phyloP scores from a whole-genome alignment of 2,888 invertebrate genomes.

The Parapristionchus giblindavisi region DNA sequence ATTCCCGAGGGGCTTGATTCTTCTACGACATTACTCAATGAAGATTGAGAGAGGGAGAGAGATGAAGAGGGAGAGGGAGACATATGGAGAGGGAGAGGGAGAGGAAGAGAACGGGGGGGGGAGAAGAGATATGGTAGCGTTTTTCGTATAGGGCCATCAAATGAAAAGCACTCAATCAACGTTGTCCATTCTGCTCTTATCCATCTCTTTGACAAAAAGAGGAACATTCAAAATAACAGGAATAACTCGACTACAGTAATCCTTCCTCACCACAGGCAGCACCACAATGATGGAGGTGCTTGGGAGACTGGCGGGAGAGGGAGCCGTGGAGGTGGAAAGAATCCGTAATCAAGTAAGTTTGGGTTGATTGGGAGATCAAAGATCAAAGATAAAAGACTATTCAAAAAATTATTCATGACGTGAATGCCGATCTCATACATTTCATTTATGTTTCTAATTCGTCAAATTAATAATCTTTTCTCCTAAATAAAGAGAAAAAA shows the following conservation, averaged over 20 bases:
- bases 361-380: neutral
- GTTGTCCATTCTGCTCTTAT: too few species aligned
- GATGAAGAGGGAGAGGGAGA: conserved; percentile 10
- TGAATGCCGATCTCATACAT: too few species aligned
- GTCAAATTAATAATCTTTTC: too few species aligned
- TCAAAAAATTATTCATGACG: conserved; percentile 1
- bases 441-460: too few species aligned
- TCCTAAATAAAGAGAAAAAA: too few species aligned
- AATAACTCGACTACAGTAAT: too few species aligned
- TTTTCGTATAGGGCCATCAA: too few species aligned
- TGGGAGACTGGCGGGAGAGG: conserved; percentile 13
- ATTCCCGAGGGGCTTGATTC: too few species aligned
- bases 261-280: neutral
- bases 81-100: too few species aligned
- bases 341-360: neutral
- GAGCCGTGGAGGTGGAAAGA: neutral
- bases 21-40: too few species aligned
- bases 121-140: neutral
- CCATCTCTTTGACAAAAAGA: neutral
- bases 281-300: neutral
- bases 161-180: too few species aligned
- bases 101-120: neutral
- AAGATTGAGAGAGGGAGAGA: neutral
- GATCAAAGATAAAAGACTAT: neutral
- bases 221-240: neutral